phyloP scores from a whole-genome alignment of 30 jellyfish, hydroid and myxozoan species.

The Cassiopea xamachana region DNA sequence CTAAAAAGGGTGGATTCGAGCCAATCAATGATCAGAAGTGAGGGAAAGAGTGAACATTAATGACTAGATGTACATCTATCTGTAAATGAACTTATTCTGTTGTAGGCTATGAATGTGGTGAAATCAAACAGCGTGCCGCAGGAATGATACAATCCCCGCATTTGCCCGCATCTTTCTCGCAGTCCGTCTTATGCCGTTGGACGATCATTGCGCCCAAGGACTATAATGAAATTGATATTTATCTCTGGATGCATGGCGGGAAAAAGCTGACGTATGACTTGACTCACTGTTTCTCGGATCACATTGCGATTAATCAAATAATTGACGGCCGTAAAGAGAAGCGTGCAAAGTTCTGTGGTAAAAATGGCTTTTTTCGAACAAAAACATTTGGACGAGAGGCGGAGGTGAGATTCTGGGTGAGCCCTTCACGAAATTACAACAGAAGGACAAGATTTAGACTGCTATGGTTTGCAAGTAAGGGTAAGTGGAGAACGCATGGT shows the following conservation, averaged over 20 bases:
- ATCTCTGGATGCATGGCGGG: conserved; percentile 52
- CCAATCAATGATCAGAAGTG: no score
- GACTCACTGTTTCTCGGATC: conserved; percentile 66
- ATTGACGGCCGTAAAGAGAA: conserved; percentile 64
- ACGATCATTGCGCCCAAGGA: conserved; percentile 51
- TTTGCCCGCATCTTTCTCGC: conserved; percentile 54
- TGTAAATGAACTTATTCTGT: not conserved
- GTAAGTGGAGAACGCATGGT: not conserved
- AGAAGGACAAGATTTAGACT: conserved; percentile 49
- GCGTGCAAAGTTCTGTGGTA: conserved; percentile 62
- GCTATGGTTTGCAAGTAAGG: conserved; percentile 67
- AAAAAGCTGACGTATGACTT: conserved; percentile 51
- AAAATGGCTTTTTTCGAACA: conserved; percentile 64
- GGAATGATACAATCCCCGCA: conserved; percentile 65
- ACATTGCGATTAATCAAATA: conserved; percentile 64
- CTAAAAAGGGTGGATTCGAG: no score
- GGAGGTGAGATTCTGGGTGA: conserved; percentile 65
- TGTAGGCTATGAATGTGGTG: conserved; percentile 66
- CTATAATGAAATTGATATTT: conserved; percentile 44
- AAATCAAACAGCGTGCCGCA: conserved; percentile 51
- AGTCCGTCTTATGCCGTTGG: conserved; percentile 68
- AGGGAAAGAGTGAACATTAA: no score
- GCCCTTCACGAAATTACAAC: conserved; percentile 39
- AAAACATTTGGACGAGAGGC: conserved; percentile 75
- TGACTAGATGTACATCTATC: no score